Base-by-base conservation (phyloP, 30 jellyfish, hydroid and myxozoan genomes). In the Clytia hemisphaerica region DNA sequence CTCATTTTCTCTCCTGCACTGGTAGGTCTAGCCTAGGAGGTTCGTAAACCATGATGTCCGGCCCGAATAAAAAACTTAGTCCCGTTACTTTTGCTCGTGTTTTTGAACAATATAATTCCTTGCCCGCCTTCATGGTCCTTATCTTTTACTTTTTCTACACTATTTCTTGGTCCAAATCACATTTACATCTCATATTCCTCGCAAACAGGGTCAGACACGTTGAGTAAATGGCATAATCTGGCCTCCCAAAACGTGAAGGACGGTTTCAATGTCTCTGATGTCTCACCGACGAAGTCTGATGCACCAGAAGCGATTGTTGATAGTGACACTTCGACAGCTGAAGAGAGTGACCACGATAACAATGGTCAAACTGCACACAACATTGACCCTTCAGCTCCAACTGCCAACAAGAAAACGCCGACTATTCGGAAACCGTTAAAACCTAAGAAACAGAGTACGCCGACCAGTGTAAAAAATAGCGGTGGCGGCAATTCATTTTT, bases 141-240 rank as follows among this genome's bases (percentile, higher is more conserved):
- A 40, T 40, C 10, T n/a, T 40, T 7, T 40, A 40, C n/a, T 40
- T 40, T n/a, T 40, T 7, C 53, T n/a, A 40, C 53, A 40, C 10
- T 40, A 7, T 40, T n/a, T n/a, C 10, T 10, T 40, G 53, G 53
- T 40, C 53, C 10, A 7, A 7, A 40, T 10, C 14, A 40, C 10
- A 40, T 7, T 40, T 40, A 7, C 10, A 40, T 40, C 53, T 40
- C 53, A 40, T 7, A 40, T 28, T 22, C 27, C 26, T 72, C n/a
- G 4, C 40, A 50, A 32, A 4, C 48, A 87, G 97, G 97, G 18
- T 87, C 97, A 3, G 64, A 80, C 30, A 87, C 97, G 25, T 60
- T 87, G 29, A 85, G 75, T 47, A 72, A 87, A 71, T 87, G 97
- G 97, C 97, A 87, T 46, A 92, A 79, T 49, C 72, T 87, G 5